These are phyloP conservation scores for Drosophila mauritiana DNA, from an alignment of 1,140 invertebrate species.

Conservation along the genomic window DNA sequence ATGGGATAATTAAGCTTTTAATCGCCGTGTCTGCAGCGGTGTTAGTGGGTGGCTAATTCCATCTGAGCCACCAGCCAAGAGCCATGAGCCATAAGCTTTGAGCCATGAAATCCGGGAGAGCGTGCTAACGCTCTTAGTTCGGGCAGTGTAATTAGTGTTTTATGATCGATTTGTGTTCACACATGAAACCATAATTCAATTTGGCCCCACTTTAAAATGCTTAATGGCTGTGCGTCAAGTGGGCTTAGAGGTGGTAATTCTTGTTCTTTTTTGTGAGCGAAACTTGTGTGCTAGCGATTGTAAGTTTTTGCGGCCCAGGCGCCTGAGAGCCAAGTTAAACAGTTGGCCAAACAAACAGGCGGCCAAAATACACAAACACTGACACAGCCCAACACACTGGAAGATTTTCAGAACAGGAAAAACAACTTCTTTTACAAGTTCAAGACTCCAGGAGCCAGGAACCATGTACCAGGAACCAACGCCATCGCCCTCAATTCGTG, in stretches of 20 bases:
- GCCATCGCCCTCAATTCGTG: background rate
- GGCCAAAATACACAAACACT: conserved; percentile 58
- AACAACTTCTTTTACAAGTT: conserved; percentile 28
- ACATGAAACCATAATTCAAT: conserved; percentile 77
- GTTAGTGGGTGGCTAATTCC: conserved; percentile 40
- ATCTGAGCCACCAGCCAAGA: conserved; percentile 1
- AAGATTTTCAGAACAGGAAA: conserved; percentile 38
- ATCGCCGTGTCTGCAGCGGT: conserved; percentile 60
- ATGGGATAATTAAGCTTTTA: conserved; percentile 83
- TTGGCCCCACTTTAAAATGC: conserved; percentile 58
- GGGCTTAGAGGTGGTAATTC: background rate
- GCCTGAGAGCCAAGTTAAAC: conserved; percentile 72
- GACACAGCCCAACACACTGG: conserved; percentile 35
- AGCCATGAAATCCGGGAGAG: conserved; percentile 15
- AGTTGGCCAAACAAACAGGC: conserved; percentile 64
- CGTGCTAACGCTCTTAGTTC: conserved; percentile 65
- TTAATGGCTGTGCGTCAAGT: conserved; percentile 1
- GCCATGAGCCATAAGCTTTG: conserved; percentile 6
- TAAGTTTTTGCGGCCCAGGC: conserved; percentile 63
- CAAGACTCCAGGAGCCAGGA: conserved; percentile 1
- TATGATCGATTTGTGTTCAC: conserved; percentile 79
- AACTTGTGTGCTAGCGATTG: conserved; percentile 32
- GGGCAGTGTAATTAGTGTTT: conserved; percentile 74
- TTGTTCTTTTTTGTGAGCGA: background rate
- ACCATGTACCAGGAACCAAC: background rate